A percentile compares a stretch with the other conserved stretches of the same genome.
Evolutionary conservation across 2,888 invertebrate genomes (phyloP).

Genomic region (Platypus cylindrus): DNA sequence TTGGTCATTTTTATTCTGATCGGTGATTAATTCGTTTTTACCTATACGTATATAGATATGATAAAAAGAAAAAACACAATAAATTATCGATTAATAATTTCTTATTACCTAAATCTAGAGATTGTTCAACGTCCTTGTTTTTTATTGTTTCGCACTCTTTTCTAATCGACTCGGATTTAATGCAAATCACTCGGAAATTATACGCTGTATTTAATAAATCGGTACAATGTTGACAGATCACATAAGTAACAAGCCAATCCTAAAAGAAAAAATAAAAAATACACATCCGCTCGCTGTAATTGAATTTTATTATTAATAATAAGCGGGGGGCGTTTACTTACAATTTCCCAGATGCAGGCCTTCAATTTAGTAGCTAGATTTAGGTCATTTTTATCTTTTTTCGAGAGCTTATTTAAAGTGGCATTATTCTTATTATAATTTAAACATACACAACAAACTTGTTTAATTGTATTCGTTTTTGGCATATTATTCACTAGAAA

Average conservation of each 20-base stretch:
- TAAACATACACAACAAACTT: constrained; percentile 20
- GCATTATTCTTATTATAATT: constrained; percentile 15
- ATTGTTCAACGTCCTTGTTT: constrained; percentile 1
- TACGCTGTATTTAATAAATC: constrained; percentile 19
- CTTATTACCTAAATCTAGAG: constrained; percentile 3
- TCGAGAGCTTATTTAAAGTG: constrained; percentile 15
- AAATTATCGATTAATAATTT: no score
- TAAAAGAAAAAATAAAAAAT: constrained; percentile 7
- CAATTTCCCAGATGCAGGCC: constrained; percentile 18
- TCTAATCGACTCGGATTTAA: constrained; percentile 18
- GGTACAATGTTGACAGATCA: constrained; percentile 20
- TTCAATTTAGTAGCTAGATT: constrained; percentile 16
- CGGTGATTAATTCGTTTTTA: constrained; percentile 1
- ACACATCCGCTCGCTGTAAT: no score
- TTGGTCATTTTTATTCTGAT: background rate
- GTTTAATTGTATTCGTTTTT: background rate
- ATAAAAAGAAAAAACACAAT: no score
- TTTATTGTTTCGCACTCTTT: constrained; percentile 9
- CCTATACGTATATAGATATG: no score
- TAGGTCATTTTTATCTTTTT: constrained; percentile 16
- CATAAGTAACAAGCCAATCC: constrained; percentile 17
- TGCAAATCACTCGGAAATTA: constrained; percentile 20
- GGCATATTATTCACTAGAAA: no score
- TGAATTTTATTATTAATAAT: constrained; percentile 16
- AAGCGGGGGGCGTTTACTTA: constrained; percentile 18